Base-by-base conservation (phyloP, 2,888 invertebrate genomes). In the Dolichomitus sp. region DNA sequence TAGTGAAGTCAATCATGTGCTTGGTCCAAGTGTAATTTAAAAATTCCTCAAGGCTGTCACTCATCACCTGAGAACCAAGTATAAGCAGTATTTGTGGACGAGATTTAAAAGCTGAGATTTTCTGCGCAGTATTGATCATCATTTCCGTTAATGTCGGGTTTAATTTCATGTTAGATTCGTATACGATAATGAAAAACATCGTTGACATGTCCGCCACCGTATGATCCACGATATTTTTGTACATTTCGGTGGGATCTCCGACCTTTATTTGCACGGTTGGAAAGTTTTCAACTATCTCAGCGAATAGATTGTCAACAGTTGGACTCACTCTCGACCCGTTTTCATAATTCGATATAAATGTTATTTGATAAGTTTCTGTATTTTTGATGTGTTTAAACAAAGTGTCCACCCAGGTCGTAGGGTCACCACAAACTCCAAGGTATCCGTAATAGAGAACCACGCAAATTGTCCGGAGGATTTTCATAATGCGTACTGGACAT, bases 11-110 rank as follows among this genome's bases (percentile, higher is more conserved):
- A 2, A 81, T 45, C 33, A 86, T 63, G 42, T 74, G 59, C 30
- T 73, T 69, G 5, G 63, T 27, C 87, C 87, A 87, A 19, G 74
- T 54, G 50, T 80, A 73, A 12, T 73, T 19, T 40, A 87, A 75
- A 3, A 85, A 48, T 7, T 54, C 12, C 19, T 85, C 69, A 14
- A 83, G 65, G 63, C 61, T 63, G 11, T 78, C 65, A 14, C 57
- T 75, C 17, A n/a, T 9, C 37, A 17, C 17, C n/a, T 9, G 30
- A 9, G 80, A 69, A 17, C 72, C 30, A 0, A 77, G 42, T 4
- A 86, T 50, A 0, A 84, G 27, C 27, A 86, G 40, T 33, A 66
- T 77, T 40, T 70, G 68, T 0, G 76, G 45, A 11, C 48, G 11
- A 9, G 11, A 12, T 30, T 74, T 77, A 9, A 9, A 66, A 17